Percentiles rank a stretch among this genome's conserved stretches.
Evolutionary conservation across 1,140 invertebrate species (phyloP).

Genomic region (Cyclina sinensis): DNA sequence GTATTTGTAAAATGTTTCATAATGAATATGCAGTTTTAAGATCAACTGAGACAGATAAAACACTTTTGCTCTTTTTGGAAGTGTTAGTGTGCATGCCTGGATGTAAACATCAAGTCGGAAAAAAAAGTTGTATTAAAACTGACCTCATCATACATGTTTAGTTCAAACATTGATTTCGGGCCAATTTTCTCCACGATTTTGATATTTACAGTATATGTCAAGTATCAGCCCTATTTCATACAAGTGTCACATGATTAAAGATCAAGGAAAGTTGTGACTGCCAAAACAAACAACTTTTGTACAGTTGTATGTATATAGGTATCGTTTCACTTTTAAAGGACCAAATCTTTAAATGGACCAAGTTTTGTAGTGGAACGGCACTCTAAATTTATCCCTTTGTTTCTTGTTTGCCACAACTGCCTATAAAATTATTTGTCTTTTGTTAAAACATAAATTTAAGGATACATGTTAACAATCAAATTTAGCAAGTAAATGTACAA

Average conservation of each 20-base stretch:
- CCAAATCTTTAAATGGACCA: conserved; percentile 6
- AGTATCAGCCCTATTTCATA: conserved; percentile 29
- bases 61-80: too few relatives aligned
- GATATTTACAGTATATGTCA: conserved; percentile 40
- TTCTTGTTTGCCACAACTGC: not conserved
- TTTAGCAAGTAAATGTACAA: too few relatives aligned
- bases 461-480: too few relatives aligned
- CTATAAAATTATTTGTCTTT: not conserved
- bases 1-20: too few relatives aligned
- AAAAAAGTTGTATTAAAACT: not conserved
- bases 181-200: conserved; percentile 45
- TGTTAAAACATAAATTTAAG: not conserved
- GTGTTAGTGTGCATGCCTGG: too few relatives aligned
- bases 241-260: conserved; percentile 55
- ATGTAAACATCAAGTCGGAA: too few relatives aligned
- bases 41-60: too few relatives aligned
- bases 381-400: conserved; percentile 7
- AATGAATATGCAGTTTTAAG: too few relatives aligned
- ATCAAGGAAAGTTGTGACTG: conserved; percentile 38
- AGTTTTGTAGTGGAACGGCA: not conserved
- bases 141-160: not conserved
- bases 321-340: conserved; percentile 8
- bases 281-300: conserved; percentile 38
- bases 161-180: conserved; percentile 31
- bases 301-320: conserved; percentile 23